phyloP scores from a whole-genome alignment of 1,140 invertebrate genomes.

The Drosophila parabipectinata region DNA sequence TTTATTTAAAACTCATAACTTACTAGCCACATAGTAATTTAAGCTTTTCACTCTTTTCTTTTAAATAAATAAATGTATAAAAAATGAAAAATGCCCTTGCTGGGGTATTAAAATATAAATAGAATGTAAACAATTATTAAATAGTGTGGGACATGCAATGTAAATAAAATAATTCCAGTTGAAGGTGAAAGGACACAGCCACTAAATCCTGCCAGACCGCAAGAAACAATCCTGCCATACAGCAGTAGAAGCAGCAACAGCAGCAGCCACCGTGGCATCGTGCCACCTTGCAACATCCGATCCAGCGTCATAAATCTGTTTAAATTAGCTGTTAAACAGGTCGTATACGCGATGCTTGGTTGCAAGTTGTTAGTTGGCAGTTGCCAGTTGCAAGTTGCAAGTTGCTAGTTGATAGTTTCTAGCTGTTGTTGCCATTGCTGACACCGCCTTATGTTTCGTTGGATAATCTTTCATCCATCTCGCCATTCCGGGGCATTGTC shows the following conservation, averaged over 20 bases:
- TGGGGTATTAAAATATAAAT: too few relatives aligned
- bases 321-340: conserved; percentile 69
- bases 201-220: background rate
- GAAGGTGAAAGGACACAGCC: background rate
- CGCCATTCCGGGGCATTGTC: background rate
- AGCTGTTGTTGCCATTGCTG: background rate
- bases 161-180: conserved; percentile 1
- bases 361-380: conserved; percentile 16
- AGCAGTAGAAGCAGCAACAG: background rate
- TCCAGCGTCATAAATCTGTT: conserved; percentile 61
- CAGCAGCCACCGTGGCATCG: background rate
- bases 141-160: background rate
- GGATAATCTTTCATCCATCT: conserved; percentile 1
- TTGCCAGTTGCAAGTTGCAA: background rate
- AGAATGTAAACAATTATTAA: too few relatives aligned
- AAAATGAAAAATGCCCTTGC: too few relatives aligned
- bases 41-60: too few relatives aligned
- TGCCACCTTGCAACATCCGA: conserved; percentile 16
- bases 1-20: background rate
- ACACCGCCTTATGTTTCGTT: conserved; percentile 5
- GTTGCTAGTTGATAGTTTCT: background rate
- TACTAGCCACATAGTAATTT: too few relatives aligned
- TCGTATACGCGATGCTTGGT: conserved; percentile 46
- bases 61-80: too few relatives aligned
- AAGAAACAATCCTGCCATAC: background rate